These are phyloP conservation scores for Dendrolimus houi DNA, from an alignment of 2,888 invertebrate species.

Conservation along the genomic window DNA sequence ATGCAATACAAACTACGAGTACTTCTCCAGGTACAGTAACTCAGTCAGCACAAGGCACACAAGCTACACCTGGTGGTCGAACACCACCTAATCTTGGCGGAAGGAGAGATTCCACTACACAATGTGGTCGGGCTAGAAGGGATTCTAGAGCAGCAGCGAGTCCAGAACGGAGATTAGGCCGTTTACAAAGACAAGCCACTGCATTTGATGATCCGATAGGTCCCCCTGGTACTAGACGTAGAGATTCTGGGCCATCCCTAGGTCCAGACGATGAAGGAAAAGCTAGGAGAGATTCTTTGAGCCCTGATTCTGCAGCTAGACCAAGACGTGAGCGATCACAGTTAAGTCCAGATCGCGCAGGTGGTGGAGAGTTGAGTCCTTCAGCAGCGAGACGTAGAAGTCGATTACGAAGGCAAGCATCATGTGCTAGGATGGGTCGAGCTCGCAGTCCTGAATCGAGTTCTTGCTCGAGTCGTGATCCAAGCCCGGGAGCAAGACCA, in stretches of 20 bases:
- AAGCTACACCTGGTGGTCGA: constrained; percentile 46
- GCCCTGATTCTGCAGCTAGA: constrained; percentile 90
- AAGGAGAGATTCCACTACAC: constrained; percentile 89
- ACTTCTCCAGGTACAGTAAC: constrained; percentile 28
- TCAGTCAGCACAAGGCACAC: constrained; percentile 35
- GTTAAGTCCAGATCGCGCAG: constrained; percentile 86
- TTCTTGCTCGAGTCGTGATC: constrained; percentile 88
- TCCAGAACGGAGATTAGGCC: constrained; percentile 81
- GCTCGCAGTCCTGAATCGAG: constrained; percentile 82
- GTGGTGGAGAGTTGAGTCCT: constrained; percentile 88
- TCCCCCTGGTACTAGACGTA: constrained; percentile 80
- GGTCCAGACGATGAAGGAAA: constrained; percentile 89
- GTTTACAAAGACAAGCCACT: constrained; percentile 90
- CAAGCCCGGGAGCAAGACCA: constrained; percentile 83
- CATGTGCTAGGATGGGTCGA: constrained; percentile 79
- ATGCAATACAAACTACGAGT: constrained; percentile 39
- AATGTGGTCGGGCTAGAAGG: constrained; percentile 82
- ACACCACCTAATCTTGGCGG: constrained; percentile 71
- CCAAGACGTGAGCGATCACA: constrained; percentile 86
- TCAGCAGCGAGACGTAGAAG: constrained; percentile 81
- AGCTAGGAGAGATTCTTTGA: constrained; percentile 90
- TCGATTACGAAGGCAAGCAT: constrained; percentile 86
- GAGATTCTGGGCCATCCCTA: constrained; percentile 89
- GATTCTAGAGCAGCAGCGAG: constrained; percentile 81
- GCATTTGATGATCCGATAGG: constrained; percentile 91